phyloP scores from a whole-genome alignment of 2,113 vertebrate genomes.

The Cephalopterus ornatus region DNA sequence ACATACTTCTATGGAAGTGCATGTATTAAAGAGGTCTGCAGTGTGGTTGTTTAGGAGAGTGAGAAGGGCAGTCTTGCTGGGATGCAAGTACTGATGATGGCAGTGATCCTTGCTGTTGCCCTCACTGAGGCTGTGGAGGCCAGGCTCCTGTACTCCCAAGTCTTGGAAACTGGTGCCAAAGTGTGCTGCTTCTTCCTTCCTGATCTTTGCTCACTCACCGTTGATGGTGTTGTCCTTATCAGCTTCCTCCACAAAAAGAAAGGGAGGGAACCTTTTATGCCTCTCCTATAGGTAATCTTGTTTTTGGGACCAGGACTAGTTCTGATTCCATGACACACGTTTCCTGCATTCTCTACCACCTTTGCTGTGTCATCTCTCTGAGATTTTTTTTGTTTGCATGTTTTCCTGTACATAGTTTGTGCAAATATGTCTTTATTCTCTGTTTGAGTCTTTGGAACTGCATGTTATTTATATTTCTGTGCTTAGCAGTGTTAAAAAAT shows the following conservation, averaged over 20 bases:
- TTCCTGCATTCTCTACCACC: background rate
- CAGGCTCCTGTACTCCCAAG: background rate
- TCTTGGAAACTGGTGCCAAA: background rate
- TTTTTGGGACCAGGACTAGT: background rate
- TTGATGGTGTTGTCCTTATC: background rate
- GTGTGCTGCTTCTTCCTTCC: background rate
- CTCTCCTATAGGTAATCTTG: background rate
- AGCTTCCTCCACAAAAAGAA: background rate
- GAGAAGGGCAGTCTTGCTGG: background rate
- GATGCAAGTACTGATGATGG: background rate
- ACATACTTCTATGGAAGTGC: accelerated
- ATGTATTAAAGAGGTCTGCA: background rate
- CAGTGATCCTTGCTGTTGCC: accelerated
- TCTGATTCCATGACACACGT: background rate
- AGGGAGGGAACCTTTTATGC: background rate
- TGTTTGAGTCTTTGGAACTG: background rate
- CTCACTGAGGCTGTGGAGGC: background rate
- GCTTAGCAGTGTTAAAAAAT: background rate
- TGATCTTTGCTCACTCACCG: accelerated
- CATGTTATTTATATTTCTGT: accelerated
- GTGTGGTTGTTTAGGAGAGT: background rate
- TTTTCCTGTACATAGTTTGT: background rate
- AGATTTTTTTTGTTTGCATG: accelerated
- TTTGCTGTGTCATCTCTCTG: background rate
- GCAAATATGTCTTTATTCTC: accelerated